Evolutionary conservation across 2,113 vertebrate species (phyloP).

Genomic region (Rousettus leschenaultii): DNA sequence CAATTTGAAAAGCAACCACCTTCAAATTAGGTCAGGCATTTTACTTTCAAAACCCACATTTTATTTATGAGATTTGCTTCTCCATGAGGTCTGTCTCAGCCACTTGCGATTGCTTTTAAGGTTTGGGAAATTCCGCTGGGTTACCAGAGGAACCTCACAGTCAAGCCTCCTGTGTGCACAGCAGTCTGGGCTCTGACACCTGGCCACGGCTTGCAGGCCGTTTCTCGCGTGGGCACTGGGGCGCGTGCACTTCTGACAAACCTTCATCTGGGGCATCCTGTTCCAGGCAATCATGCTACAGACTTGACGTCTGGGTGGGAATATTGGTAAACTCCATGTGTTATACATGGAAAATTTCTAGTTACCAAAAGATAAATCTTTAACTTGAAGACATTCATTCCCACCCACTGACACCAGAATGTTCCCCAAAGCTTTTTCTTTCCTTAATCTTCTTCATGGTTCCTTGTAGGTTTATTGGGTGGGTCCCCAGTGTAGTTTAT

Average conservation of each 20-base stretch:
- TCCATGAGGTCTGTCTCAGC: not conserved
- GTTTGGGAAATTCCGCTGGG: not conserved
- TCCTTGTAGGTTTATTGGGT: not conserved
- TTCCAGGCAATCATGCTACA: accelerated
- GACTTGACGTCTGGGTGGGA: not conserved
- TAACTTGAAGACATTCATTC: not conserved
- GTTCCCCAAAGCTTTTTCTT: not conserved
- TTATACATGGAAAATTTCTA: not conserved
- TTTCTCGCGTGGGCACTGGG: not conserved
- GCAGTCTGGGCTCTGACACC: not conserved
- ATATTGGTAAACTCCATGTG: not conserved
- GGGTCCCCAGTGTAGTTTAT: not conserved
- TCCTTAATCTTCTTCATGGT: not conserved
- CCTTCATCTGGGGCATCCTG: accelerated
- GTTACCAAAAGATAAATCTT: not conserved
- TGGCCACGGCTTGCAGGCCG: accelerated
- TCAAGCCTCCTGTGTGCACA: not conserved
- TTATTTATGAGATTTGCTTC: not conserved
- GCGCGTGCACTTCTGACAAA: not conserved
- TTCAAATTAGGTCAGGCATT: not conserved
- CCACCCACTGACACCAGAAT: not conserved
- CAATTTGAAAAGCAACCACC: not conserved
- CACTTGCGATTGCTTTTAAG: not conserved
- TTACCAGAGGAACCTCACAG: not conserved
- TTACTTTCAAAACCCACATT: not conserved